Evolutionary conservation across 1,140 invertebrate species (phyloP).

Genomic region (Plodia interpunctella): DNA sequence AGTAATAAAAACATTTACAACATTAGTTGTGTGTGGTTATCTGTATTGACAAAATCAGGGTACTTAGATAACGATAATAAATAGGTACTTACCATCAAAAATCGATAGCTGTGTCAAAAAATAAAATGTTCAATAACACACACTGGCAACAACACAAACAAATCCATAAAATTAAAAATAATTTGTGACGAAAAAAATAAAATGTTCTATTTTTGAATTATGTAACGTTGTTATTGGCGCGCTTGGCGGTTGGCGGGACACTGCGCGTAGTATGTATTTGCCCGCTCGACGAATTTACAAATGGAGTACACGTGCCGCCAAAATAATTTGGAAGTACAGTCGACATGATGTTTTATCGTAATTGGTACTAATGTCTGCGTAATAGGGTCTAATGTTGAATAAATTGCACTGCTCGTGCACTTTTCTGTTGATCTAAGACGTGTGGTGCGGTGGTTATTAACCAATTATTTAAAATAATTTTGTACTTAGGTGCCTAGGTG

Average conservation of each 20-base stretch:
- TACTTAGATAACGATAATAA: background rate
- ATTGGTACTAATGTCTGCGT: no score
- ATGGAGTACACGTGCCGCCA: background rate
- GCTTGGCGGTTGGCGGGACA: conserved; percentile 22
- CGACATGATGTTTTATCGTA: no score
- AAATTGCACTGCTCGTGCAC: no score
- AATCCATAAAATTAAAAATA: conserved; percentile 24
- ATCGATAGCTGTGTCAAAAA: conserved; percentile 5
- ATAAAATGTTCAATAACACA: conserved; percentile 14
- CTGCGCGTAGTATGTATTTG: conserved; percentile 9
- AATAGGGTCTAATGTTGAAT: no score
- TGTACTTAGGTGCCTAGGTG: no score
- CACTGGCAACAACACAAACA: conserved; percentile 29
- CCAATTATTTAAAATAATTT: no score
- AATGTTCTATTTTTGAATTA: conserved; percentile 50
- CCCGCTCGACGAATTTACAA: background rate
- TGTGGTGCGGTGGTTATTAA: no score
- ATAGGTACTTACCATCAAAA: background rate
- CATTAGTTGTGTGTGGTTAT: no score
- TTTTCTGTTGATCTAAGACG: no score
- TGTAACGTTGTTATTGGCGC: conserved; percentile 43
- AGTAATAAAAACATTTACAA: no score
- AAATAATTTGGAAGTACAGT: no score
- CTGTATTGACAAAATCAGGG: background rate
- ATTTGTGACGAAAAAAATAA: conserved; percentile 2